These are phyloP conservation scores for Parauchenoglanis punctatus DNA, from an alignment of 2,797 vertebrate genomes.

Conservation along the genomic window DNA sequence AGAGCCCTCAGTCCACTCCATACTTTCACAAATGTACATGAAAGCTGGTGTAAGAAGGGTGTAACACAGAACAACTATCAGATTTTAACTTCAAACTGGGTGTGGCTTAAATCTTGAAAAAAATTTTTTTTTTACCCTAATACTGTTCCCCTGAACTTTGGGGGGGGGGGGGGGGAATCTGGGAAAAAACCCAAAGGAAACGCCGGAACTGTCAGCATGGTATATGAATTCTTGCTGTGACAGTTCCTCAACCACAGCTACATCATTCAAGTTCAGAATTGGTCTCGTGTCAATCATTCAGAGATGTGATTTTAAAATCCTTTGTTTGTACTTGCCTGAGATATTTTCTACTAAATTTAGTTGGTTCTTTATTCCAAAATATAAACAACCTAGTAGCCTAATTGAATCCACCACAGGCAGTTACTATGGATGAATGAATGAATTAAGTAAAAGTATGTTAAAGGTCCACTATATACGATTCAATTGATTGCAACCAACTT, in stretches of 20 bases:
- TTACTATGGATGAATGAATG: neutral
- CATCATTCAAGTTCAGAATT: neutral
- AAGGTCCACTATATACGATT: too few species aligned
- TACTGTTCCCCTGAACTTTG: neutral
- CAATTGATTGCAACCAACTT: too few species aligned
- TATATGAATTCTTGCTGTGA: neutral
- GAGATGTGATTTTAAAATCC: neutral
- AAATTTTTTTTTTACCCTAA: neutral
- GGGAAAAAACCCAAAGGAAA: neutral
- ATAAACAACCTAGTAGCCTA: neutral
- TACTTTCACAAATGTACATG: slow-evolving; percentile 7
- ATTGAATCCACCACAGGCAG: neutral
- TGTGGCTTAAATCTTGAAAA: neutral
- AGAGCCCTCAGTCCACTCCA: slow-evolving; percentile 29
- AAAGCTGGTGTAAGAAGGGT: neutral
- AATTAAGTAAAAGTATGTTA: neutral
- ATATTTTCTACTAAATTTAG: neutral
- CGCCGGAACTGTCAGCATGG: neutral
- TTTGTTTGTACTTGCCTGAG: neutral
- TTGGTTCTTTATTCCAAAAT: neutral
- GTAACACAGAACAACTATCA: neutral
- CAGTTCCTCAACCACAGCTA: neutral
- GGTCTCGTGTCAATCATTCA: too few species aligned
- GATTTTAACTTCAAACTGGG: neutral
- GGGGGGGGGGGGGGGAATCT: neutral